These are phyloP conservation scores for Grapholita molesta DNA, from an alignment of 1,140 invertebrate species.

Conservation along the genomic window DNA sequence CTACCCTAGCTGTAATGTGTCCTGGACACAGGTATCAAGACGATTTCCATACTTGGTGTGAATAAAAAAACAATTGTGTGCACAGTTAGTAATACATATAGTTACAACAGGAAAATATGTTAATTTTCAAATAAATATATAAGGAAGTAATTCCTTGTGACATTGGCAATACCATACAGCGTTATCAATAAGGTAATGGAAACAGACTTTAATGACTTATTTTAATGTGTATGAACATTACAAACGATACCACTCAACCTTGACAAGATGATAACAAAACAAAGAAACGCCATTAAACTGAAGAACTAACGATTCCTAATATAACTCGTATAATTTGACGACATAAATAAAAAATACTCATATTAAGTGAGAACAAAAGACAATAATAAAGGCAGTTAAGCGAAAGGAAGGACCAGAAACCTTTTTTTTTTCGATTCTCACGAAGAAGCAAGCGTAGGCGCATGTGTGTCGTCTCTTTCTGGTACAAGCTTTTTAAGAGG, in stretches of 20 bases:
- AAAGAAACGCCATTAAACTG: background rate
- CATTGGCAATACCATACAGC: background rate
- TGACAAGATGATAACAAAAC: background rate
- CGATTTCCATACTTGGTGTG: no score
- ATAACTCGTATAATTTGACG: background rate
- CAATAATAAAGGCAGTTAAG: conserved; percentile 54
- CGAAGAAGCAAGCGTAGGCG: conserved; percentile 39
- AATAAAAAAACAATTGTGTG: no score
- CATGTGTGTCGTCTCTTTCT: conserved; percentile 25
- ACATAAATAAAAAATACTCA: background rate
- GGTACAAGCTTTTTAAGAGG: conserved; percentile 6
- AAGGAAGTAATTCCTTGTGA: background rate
- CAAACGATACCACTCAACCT: background rate
- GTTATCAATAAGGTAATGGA: background rate
- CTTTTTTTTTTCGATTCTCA: conserved; percentile 59
- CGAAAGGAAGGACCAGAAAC: conserved; percentile 61
- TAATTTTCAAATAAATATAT: no score
- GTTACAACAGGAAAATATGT: no score
- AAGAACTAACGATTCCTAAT: background rate
- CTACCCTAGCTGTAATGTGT: no score
- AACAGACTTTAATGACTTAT: background rate
- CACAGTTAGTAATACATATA: no score
- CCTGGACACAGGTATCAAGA: no score
- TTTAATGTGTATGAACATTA: background rate
- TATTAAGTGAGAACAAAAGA: conserved; percentile 46